These are phyloP conservation scores for Eutolmus rufibarbis DNA, from an alignment of 2,888 invertebrate genomes.

Conservation along the genomic window DNA sequence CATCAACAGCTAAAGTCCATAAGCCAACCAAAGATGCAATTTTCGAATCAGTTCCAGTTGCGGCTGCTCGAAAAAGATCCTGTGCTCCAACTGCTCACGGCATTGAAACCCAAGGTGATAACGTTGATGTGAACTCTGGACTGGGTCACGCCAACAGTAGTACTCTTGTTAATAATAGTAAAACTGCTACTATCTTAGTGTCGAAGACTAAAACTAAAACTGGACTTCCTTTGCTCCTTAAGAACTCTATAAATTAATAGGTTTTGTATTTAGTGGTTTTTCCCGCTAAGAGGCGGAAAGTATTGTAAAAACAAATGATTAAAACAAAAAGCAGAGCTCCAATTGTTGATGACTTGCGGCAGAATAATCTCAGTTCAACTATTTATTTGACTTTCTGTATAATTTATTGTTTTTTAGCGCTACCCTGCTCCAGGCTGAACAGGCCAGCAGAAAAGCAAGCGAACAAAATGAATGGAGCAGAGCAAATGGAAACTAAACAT, in stretches of 20 bases:
- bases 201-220: slow-evolving; percentile 64
- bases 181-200: slow-evolving; percentile 63
- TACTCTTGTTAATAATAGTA: slow-evolving; percentile 51
- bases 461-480: background rate
- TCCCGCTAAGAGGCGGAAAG: background rate
- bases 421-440: background rate
- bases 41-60: slow-evolving; percentile 32
- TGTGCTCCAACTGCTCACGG: background rate
- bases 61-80: background rate
- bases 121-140: slow-evolving; percentile 26
- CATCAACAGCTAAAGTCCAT: background rate
- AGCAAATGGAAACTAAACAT: background rate
- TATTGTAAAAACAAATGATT: background rate
- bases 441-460: background rate
- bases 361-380: background rate
- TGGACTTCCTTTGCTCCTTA: slow-evolving; percentile 62
- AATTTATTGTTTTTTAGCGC: background rate
- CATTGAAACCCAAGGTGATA: slow-evolving; percentile 23
- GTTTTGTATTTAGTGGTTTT: slow-evolving; percentile 29
- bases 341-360: background rate
- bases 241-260: slow-evolving; percentile 61
- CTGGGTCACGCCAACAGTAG: slow-evolving; percentile 43
- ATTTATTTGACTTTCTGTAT: background rate
- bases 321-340: background rate
- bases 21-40: slow-evolving; percentile 33